These are phyloP conservation scores for Mus pahari DNA, from an alignment of 2,113 vertebrate species.

Conservation along the genomic window DNA sequence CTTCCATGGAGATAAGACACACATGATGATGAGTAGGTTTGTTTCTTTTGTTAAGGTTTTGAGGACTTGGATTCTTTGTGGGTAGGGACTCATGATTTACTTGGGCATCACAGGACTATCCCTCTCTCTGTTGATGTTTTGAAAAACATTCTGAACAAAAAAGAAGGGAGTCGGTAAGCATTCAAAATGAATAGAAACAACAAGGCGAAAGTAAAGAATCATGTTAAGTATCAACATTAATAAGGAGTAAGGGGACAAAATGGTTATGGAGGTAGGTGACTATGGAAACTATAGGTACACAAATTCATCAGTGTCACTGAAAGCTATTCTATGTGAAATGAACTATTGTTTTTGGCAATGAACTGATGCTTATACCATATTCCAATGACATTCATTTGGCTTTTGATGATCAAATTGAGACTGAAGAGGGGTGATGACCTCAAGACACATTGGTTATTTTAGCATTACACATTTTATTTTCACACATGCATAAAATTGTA, in stretches of 20 bases:
- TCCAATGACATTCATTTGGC: neutral
- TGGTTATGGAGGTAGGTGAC: constrained; percentile 13
- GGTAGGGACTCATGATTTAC: neutral
- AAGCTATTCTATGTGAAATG: neutral
- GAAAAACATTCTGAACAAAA: neutral
- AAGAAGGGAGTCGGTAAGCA: neutral
- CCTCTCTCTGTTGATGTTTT: neutral
- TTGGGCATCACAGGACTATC: neutral
- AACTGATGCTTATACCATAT: constrained; percentile 37
- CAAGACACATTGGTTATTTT: neutral
- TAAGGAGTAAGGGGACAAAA: neutral
- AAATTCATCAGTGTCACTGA: neutral
- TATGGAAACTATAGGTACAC: neutral
- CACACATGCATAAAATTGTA: neutral
- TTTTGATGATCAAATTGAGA: constrained; percentile 43
- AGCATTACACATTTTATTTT: neutral
- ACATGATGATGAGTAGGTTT: neutral
- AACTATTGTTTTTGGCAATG: neutral
- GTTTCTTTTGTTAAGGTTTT: neutral
- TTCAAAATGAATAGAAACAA: neutral
- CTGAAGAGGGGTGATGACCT: neutral
- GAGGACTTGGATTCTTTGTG: neutral
- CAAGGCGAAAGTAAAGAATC: neutral
- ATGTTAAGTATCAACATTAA: neutral
- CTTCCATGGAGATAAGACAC: constrained; percentile 16